These are phyloP conservation scores for Eriocheir sinensis DNA, from an alignment of 1,140 invertebrate genomes.

Conservation along the genomic window DNA sequence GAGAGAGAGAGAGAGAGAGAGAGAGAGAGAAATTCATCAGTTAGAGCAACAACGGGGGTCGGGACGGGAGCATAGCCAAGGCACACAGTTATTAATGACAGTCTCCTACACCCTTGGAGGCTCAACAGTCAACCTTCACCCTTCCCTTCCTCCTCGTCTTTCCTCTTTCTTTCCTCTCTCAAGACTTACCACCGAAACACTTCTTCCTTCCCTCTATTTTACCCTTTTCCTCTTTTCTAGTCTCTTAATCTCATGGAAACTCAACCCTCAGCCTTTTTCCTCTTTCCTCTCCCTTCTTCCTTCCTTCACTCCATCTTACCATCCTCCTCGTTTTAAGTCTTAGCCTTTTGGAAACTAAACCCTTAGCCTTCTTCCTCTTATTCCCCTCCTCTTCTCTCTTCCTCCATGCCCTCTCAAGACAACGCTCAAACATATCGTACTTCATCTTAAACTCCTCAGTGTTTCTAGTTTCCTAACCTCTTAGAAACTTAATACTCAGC, in stretches of 20 bases:
- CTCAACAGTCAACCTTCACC: neutral
- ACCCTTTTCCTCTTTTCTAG: neutral
- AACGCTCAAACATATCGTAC: no score
- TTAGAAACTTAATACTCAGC: no score
- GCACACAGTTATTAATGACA: constrained; percentile 30
- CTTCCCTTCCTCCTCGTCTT: neutral
- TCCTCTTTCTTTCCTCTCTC: neutral
- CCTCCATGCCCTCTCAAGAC: neutral
- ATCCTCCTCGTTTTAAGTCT: neutral
- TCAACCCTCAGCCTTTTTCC: neutral
- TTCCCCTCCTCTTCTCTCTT: neutral
- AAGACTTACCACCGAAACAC: neutral
- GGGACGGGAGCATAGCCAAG: neutral
- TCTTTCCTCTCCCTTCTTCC: neutral
- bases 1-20: neutral
- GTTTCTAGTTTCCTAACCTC: no score
- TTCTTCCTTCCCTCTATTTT: neutral
- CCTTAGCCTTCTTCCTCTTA: neutral
- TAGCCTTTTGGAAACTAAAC: neutral
- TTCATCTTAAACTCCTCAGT: no score
- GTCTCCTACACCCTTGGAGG: neutral
- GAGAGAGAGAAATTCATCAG: neutral
- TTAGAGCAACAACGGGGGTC: neutral
- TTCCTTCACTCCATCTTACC: neutral
- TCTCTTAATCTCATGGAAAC: neutral